phyloP scores from a whole-genome alignment of 2,113 vertebrate species.

The Butorides virescens region DNA sequence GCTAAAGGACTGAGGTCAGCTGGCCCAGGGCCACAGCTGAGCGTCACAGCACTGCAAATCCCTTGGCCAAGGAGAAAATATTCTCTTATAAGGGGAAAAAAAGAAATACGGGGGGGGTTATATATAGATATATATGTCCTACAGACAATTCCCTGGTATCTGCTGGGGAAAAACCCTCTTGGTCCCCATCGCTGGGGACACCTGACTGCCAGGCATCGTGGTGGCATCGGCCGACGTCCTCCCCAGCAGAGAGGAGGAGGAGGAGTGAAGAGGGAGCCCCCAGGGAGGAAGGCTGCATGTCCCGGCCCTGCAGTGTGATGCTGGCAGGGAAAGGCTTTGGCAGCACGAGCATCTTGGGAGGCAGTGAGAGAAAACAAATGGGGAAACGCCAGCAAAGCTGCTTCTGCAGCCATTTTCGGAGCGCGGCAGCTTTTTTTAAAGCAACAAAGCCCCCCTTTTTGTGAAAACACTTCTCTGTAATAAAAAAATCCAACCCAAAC shows the following conservation, averaged over 20 bases:
- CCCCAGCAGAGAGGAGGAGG: not conserved
- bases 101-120: not conserved
- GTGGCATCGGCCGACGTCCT: fast-evolving
- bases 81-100: too few relatives aligned
- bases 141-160: not conserved
- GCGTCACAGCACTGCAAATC: not conserved
- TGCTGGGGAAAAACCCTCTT: not conserved
- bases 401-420: not conserved
- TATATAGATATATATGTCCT: not conserved
- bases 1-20: not conserved
- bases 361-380: not conserved
- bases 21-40: not conserved
- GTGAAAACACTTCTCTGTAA: not conserved
- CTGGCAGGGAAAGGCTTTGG: not conserved
- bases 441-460: not conserved
- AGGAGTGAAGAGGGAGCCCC: not conserved
- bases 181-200: not conserved
- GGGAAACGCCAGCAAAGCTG: not conserved
- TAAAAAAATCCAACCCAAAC: too few relatives aligned
- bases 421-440: not conserved
- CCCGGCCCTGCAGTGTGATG: not conserved
- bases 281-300: fast-evolving
- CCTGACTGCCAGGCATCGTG: fast-evolving
- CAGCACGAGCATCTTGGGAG: not conserved
- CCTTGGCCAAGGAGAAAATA: not conserved